Evolutionary conservation across 1,140 invertebrate genomes (phyloP).

Genomic region (Potamilus streckersoni): DNA sequence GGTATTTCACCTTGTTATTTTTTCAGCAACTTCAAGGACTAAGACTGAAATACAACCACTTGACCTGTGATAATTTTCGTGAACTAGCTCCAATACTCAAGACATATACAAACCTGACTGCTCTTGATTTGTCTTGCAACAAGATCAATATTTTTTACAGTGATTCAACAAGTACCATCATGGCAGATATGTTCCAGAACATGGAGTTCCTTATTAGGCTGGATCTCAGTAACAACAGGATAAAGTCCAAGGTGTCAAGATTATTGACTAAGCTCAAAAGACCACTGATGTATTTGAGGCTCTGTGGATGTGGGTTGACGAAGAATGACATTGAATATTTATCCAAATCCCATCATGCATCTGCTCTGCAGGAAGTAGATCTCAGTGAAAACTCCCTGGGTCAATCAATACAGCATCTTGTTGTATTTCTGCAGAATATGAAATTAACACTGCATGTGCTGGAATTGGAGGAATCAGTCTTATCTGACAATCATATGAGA

Average conservation of each 20-base stretch:
- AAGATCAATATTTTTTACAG: slow-evolving; percentile 40
- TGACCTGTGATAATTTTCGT: slow-evolving; percentile 40
- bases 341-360: slow-evolving; percentile 36
- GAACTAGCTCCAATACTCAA: slow-evolving; percentile 39
- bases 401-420: slow-evolving; percentile 14
- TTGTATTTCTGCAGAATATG: slow-evolving; percentile 31
- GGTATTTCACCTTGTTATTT: slow-evolving; percentile 8
- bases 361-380: slow-evolving; percentile 44
- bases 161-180: slow-evolving; percentile 20
- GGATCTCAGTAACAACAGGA: slow-evolving; percentile 56
- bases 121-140: slow-evolving; percentile 60
- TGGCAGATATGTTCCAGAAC: slow-evolving; percentile 29
- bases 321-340: slow-evolving; percentile 43
- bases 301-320: slow-evolving; percentile 47
- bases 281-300: slow-evolving; percentile 43
- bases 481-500: slow-evolving; percentile 24
- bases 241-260: slow-evolving; percentile 38
- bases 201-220: slow-evolving; percentile 41
- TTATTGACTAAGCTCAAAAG: slow-evolving; percentile 33
- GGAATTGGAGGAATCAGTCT: slow-evolving; percentile 38
- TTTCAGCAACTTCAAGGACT: slow-evolving; percentile 53
- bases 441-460: slow-evolving; percentile 30
- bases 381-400: slow-evolving; percentile 53
- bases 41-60: slow-evolving; percentile 51
- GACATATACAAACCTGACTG: slow-evolving; percentile 39